Percentiles rank a stretch among this genome's conserved stretches.
phyloP scores from a whole-genome alignment of 1,140 invertebrate genomes.

The Manduca sexta region DNA sequence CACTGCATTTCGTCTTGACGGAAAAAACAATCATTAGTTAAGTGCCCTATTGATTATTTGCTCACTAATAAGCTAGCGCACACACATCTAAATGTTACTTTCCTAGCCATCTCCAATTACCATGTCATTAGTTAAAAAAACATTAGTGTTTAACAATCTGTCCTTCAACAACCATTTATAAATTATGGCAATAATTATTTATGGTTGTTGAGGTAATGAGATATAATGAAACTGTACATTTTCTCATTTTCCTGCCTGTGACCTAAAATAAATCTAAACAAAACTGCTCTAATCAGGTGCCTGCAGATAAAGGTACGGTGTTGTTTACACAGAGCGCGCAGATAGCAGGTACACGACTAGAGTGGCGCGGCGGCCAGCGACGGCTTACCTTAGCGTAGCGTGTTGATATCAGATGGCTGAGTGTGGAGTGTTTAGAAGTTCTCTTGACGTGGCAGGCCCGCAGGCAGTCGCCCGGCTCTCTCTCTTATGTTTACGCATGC shows the following conservation, averaged over 20 bases:
- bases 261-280: background rate
- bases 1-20: conserved; percentile 68
- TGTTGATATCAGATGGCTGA: conserved; percentile 54
- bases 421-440: conserved; percentile 46
- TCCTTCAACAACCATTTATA: conserved; percentile 1
- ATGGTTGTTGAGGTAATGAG: conserved; percentile 1
- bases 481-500: conserved; percentile 70
- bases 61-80: conserved; percentile 2
- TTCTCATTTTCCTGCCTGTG: background rate
- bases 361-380: too few species aligned
- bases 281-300: too few species aligned
- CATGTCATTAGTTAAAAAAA: too few species aligned
- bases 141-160: too few species aligned
- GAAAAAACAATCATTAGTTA: conserved; percentile 53
- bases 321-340: background rate
- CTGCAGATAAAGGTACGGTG: background rate
- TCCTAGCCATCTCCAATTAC: too few species aligned
- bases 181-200: background rate
- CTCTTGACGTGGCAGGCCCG: conserved; percentile 57
- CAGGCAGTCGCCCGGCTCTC: conserved; percentile 62
- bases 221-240: background rate
- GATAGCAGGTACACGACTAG: too few species aligned
- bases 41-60: conserved; percentile 8
- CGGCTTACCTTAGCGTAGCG: conserved; percentile 41
- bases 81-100: too few species aligned